Evolutionary conservation across 2,797 vertebrate species (phyloP), one percentile per base, ranked within the genome.

Genomic region (Oreochromis mossambicus): DNA sequence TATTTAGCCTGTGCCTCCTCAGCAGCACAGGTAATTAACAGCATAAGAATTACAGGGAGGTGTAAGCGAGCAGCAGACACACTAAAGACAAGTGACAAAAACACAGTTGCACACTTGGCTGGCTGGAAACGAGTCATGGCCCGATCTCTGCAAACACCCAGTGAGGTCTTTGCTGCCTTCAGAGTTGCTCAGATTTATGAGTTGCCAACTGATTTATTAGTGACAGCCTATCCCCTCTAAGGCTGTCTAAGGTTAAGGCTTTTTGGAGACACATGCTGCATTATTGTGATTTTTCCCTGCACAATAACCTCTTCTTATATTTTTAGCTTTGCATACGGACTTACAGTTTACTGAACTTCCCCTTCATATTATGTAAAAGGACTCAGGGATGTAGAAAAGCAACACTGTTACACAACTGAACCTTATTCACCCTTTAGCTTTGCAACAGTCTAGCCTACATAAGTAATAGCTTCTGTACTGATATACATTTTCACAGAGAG

Each of bases 1-100:
- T 85, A 83, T 89, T 92, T 91, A 85, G 90, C 78, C 54, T 13
- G 82, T 90, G 88, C 91, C 87, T 93, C 84, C 86, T 94, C 93
- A 92, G 93, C 93, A 94, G 78, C 90, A 92, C 89, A 82, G 91
- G 91, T 95, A 91, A 95, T 95, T 93, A 94, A 93, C 83, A 82
- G 82, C 6, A 24, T 24, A 75, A 86, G 86, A 94, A 91, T 93
- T 93, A 93, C 90, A 93, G 89, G 58, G 89, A 82, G 77, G 80
- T 82, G 85, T 56, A 34, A 81, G 55, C 54, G 80, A 90, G 84
- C 50, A 81, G 85, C 79, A 86, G 89, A 81, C 82, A 79, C 32
- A 17, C 80, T 76, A 70, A 82, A 85, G 81, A 86, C 85, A 80
- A 83, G 77, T 84, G 89, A 87, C 77, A 84, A 89, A 83, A 82